Evolutionary conservation across 2,888 invertebrate species (phyloP), one percentile per base, ranked within the genome.

Genomic region (Piscicola geometra): DNA sequence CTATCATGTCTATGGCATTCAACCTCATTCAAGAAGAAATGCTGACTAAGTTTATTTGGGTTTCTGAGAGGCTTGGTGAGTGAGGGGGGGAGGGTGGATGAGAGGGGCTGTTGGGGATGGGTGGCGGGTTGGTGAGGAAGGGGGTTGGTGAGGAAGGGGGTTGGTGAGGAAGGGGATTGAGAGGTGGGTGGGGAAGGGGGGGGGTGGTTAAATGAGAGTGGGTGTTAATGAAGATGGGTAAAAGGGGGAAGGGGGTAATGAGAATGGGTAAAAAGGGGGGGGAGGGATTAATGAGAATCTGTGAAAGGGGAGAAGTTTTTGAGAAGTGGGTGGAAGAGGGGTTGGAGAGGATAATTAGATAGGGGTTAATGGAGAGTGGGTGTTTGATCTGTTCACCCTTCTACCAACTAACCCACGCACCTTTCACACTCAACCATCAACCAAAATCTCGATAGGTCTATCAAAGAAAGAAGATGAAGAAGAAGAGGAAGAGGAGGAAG

Each of bases 1-100:
- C 86, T n/a, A 84, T 86, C 75, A 78, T 86, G 75, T 85, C 85
- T 36, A 86, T 86, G 85, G 85, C 85, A 76, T 85, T 86, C 79
- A 81, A 83, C 2, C 82, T 86, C 41, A 85, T 86, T 81, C 85
- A 86, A 77, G 85, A 86, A 70, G 85, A 86, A 78, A 84, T 86
- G 75, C 81, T 83, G 78, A 85, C 73, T 33, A 85, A 85, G 77
- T 83, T 84, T 76, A 79, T 81, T 66, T 85, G 84, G 85, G 78
- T 85, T 68, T 83, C 83, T 9, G 80, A 81, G 76, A 85, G 85
- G 79, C 75, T 85, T 21, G 85, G 85, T 36, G 80, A 83, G 33
- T 64, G 33, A 30, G 60, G 9, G 60, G 9, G 60, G 9, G 60
- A 18, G 60, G 9, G 60, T 56, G 60, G 9, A n/a, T 56, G 60